Evolutionary conservation across 92 coral and sea anemone genomes (phyloP), one percentile per base, ranked within the genome.

Genomic region (Plumapathes pennacea): DNA sequence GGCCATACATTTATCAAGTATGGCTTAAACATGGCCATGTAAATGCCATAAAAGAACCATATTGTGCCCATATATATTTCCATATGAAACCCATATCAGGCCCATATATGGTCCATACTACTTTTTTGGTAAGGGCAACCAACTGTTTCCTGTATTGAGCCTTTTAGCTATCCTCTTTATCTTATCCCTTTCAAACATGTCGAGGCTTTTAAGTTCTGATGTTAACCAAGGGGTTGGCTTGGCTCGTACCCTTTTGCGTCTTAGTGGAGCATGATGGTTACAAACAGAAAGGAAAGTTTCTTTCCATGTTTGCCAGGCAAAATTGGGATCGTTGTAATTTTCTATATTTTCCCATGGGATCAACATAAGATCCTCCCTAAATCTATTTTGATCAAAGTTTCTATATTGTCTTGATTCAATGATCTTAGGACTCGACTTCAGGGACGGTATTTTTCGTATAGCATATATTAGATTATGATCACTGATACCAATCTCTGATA

Each of bases 401-500:
- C 28, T 67, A 25, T 5, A 53, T 2, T 31, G 60, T 42, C 17
- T 54, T 21, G 61, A 54, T 54, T 54, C 45, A 31, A 58, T 58
- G 8, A 40, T 7, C 26, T 44, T 58, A 38, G 65, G 65, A 50
- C 46, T 39, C 23, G 48, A 34, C 52, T 58, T 39, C 27, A 58
- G 14, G 50, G 65, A 58, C 27, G 52, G 18, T 12, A 58, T 11
- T 58, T 58, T 58, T 58, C 32, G 48, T 58, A 23, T 40, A 25
- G 65, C 51, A 39, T 58, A 40, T 39, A 58, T 25, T 26, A 38
- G 37, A 5, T 58, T 58, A 30, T 58, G 51, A 58, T 58, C 51
- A 22, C 65, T 58, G 40, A 58, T 30, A 38, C 65, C 65, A 22
- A 41, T 58, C 65, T 58, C 63, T 56, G 49, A 58, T 19, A 58